Conservation (phyloP, 2,113 vertebrate genomes). For the Indicator maculatus region DNA sequence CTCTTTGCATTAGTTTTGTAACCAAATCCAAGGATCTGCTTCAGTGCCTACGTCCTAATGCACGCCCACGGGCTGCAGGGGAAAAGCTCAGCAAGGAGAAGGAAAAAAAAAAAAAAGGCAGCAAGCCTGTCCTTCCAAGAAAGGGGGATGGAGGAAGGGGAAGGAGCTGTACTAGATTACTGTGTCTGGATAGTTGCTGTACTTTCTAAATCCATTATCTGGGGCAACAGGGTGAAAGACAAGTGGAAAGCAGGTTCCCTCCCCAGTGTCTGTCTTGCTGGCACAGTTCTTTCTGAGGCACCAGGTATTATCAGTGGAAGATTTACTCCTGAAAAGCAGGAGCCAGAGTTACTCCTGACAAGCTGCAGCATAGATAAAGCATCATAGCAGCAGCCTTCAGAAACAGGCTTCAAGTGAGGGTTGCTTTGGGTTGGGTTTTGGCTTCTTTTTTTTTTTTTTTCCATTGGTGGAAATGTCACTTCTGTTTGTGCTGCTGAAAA, state of each 20-base stretch:
- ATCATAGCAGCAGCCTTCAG: not conserved
- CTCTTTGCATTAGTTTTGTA: not conserved
- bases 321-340: constrained; percentile 25
- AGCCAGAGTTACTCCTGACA: not conserved
- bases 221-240: constrained; percentile 65
- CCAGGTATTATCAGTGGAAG: not conserved
- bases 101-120: not conserved
- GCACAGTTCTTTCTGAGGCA: constrained; percentile 48
- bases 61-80: not conserved
- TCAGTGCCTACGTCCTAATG: not conserved
- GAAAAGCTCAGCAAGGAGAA: not conserved
- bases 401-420: not conserved
- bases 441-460: not conserved
- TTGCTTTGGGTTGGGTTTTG: not conserved
- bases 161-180: constrained; percentile 46
- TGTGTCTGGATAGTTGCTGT: constrained; percentile 23
- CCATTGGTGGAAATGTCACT: not conserved
- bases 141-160: constrained; percentile 12
- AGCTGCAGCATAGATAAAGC: not conserved
- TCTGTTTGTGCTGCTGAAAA: not conserved
- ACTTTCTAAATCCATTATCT: constrained; percentile 72
- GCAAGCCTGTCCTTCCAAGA: constrained; percentile 34
- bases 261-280: constrained; percentile 57
- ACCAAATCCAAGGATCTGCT: not conserved
- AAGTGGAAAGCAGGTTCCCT: constrained; percentile 70